A percentile compares a stretch with the other conserved stretches of the same genome.
Conservation (phyloP, 2,888 invertebrate genomes). For the Drosophila mulleri region DNA sequence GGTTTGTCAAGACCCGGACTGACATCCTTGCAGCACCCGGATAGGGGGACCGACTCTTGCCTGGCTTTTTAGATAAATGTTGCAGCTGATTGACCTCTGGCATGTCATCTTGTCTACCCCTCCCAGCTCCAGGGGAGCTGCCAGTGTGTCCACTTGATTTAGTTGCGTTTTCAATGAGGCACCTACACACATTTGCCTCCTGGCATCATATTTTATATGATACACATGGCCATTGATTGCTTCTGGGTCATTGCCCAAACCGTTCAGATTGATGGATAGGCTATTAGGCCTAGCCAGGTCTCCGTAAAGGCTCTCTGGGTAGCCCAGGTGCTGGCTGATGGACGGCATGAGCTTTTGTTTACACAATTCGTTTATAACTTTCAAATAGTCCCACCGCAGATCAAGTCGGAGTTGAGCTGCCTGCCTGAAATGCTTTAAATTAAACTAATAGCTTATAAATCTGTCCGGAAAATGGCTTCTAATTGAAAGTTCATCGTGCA, state of each 20-base stretch:
- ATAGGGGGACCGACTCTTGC: neutral
- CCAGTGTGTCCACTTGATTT: conserved; percentile 35
- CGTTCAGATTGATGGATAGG: conserved; percentile 43
- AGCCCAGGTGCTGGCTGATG: neutral
- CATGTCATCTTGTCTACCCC: conserved; percentile 12
- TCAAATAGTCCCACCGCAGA: neutral
- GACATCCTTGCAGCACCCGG: neutral
- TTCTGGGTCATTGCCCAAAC: conserved; percentile 28
- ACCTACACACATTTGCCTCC: conserved; percentile 41
- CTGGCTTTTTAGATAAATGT: conserved; percentile 50
- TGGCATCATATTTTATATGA: conserved; percentile 56
- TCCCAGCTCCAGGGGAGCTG: too few relatives aligned
- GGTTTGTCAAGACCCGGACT: conserved; percentile 15
- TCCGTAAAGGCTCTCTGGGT: neutral
- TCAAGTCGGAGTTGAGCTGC: neutral
- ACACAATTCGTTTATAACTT: neutral
- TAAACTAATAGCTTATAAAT: neutral
- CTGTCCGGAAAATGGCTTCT: neutral
- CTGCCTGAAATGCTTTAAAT: neutral
- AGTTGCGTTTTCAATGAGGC: conserved; percentile 30
- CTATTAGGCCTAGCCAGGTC: conserved; percentile 11
- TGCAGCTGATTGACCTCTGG: conserved; percentile 58
- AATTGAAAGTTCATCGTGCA: conserved; percentile 5
- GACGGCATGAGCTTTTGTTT: neutral
- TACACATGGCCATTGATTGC: conserved; percentile 27